Conservation (phyloP, 1,140 invertebrate genomes). For the Listronotus oregonensis region DNA sequence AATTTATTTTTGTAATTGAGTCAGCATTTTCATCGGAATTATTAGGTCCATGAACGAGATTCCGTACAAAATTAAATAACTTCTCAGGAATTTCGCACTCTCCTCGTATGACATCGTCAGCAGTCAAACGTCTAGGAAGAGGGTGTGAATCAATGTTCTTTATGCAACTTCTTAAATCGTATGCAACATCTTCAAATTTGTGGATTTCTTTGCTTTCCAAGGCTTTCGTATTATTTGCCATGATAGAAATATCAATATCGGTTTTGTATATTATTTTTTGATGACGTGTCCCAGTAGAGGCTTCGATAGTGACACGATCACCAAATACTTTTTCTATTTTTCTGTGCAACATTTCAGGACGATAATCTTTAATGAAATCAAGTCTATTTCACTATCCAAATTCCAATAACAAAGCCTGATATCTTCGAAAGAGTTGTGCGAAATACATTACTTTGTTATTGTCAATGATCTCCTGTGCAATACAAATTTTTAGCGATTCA, state of each 20-base stretch:
- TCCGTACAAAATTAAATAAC: too few relatives aligned
- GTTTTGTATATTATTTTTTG: too few relatives aligned
- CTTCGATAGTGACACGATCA: constrained; percentile 47
- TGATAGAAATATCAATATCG: too few relatives aligned
- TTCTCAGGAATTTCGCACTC: too few relatives aligned
- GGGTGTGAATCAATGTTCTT: constrained; percentile 10
- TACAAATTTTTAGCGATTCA: constrained; percentile 22
- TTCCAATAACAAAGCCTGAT: constrained; percentile 30
- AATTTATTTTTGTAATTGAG: constrained; percentile 41
- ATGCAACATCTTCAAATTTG: constrained; percentile 14
- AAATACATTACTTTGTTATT: constrained; percentile 29
- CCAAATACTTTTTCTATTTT: constrained; percentile 45
- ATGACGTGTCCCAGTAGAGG: constrained; percentile 43
- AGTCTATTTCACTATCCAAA: constrained; percentile 24
- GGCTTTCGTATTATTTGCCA: too few relatives aligned
- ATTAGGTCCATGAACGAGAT: too few relatives aligned
- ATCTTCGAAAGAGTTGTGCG: constrained; percentile 29
- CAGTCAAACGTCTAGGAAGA: too few relatives aligned
- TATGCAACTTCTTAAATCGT: constrained; percentile 3
- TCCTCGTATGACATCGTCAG: too few relatives aligned
- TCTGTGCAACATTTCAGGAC: constrained; percentile 48
- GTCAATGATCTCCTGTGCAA: constrained; percentile 24
- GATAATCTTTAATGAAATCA: constrained; percentile 46
- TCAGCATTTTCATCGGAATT: too few relatives aligned
- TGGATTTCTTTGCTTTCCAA: too few relatives aligned